These are phyloP conservation scores for Neoaliturus tenellus DNA, from an alignment of 2,888 invertebrate genomes.

Conservation along the genomic window DNA sequence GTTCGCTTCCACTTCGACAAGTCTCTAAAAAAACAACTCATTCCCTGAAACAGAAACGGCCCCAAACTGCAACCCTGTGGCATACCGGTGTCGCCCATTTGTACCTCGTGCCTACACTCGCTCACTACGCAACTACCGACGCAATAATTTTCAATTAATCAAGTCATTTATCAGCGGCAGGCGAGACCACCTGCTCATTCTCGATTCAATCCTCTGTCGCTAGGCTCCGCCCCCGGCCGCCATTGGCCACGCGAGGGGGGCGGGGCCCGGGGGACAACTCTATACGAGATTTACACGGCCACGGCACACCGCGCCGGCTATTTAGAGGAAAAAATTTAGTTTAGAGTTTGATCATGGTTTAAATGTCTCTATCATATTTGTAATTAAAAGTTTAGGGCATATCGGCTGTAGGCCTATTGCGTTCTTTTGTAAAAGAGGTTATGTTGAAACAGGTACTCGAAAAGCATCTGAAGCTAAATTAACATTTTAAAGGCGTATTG, in stretches of 20 bases:
- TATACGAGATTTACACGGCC: slow-evolving; percentile 25
- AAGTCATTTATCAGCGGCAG: slow-evolving; percentile 31
- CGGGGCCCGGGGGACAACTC: not conserved
- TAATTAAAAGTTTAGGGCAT: too few species aligned
- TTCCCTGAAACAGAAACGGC: not conserved
- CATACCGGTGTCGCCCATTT: slow-evolving; percentile 22
- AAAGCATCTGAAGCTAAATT: too few species aligned
- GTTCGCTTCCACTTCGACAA: not conserved
- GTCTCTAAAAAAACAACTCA: not conserved
- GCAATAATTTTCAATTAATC: slow-evolving; percentile 51
- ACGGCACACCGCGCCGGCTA: too few species aligned
- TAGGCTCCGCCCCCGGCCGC: slow-evolving; percentile 26
- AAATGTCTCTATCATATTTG: too few species aligned
- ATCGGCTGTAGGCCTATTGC: too few species aligned
- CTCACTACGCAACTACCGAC: slow-evolving; percentile 18
- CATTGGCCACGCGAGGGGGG: slow-evolving; percentile 38
- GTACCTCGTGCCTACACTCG: not conserved
- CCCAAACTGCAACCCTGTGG: not conserved
- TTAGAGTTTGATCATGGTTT: too few species aligned
- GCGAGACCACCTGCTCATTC: slow-evolving; percentile 18
- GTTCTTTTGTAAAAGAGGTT: too few species aligned
- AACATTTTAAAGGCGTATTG: too few species aligned
- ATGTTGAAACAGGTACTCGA: too few species aligned
- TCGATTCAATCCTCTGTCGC: slow-evolving; percentile 8
- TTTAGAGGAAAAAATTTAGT: too few species aligned